Evolutionary conservation across 92 coral and sea anemone genomes (phyloP).

Genomic region (Palythoa caribaeorum): DNA sequence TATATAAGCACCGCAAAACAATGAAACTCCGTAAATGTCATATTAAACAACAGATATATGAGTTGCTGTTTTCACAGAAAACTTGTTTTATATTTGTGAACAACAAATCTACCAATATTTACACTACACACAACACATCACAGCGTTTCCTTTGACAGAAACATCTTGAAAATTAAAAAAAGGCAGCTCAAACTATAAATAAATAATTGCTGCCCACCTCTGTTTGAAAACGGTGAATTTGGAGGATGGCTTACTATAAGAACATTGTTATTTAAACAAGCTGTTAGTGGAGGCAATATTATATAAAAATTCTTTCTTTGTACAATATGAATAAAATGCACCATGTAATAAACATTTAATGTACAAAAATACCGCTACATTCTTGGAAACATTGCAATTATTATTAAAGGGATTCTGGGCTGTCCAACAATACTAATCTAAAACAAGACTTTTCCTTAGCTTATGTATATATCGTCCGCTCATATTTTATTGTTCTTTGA

Average conservation of each 20-base stretch:
- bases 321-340: constrained; percentile 5
- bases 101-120: background rate
- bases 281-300: background rate
- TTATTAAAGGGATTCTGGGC: background rate
- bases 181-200: constrained; percentile 11
- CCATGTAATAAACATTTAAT: constrained; percentile 4
- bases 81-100: background rate
- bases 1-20: background rate
- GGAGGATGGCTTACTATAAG: constrained; percentile 16
- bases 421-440: too few relatives aligned
- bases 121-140: constrained; percentile 35
- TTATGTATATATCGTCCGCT: too few relatives aligned
- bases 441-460: too few relatives aligned
- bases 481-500: too few relatives aligned
- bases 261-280: constrained; percentile 18
- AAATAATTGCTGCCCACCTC: constrained; percentile 13
- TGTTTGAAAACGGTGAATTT: constrained; percentile 17
- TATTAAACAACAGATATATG: background rate
- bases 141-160: constrained; percentile 13
- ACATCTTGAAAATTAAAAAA: constrained; percentile 2
- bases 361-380: constrained; percentile 37
- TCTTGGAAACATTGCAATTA: background rate
- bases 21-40: constrained; percentile 18
- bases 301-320: constrained; percentile 29
- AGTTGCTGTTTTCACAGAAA: constrained; percentile 3